phyloP scores from a whole-genome alignment of 1,140 invertebrate genomes.

The Glomeris maerens region DNA sequence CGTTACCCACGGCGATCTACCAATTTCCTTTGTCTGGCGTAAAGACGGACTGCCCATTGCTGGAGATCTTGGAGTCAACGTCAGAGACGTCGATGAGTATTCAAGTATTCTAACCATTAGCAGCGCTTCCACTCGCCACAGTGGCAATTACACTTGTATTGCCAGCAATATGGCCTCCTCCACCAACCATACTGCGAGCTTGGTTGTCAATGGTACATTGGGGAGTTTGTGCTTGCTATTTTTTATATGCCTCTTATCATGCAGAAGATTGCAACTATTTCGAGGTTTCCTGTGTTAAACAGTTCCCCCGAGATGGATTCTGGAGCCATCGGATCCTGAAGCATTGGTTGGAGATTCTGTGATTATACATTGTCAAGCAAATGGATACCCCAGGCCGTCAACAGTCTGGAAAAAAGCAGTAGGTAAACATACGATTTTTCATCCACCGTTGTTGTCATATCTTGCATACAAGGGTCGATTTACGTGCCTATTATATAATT shows the following conservation, averaged over 20 bases:
- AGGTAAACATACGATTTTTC: slow-evolving; percentile 40
- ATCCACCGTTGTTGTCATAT: no score
- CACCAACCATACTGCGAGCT: slow-evolving; percentile 41
- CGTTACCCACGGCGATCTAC: slow-evolving; percentile 20
- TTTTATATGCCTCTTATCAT: slow-evolving; percentile 24
- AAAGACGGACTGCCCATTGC: slow-evolving; percentile 46
- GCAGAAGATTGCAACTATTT: slow-evolving; percentile 35
- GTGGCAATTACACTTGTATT: slow-evolving; percentile 59
- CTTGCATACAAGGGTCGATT: no score
- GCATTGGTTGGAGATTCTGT: slow-evolving; percentile 70
- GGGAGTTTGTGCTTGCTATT: not conserved
- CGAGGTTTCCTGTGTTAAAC: slow-evolving; percentile 24
- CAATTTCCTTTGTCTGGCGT: slow-evolving; percentile 25
- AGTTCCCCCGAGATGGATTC: slow-evolving; percentile 93
- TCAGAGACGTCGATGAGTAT: slow-evolving; percentile 25
- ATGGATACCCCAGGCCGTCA: slow-evolving; percentile 82
- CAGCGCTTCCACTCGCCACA: slow-evolving; percentile 56
- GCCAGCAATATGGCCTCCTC: slow-evolving; percentile 42
- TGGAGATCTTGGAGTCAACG: slow-evolving; percentile 26
- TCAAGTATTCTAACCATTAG: slow-evolving; percentile 61
- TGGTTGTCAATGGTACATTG: slow-evolving; percentile 40
- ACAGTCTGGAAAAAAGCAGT: slow-evolving; percentile 91
- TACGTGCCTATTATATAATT: no score
- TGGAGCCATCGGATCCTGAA: slow-evolving; percentile 74
- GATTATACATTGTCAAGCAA: slow-evolving; percentile 85